Base-by-base conservation (phyloP, 92 coral and sea anemone genomes). In the Hydrozoanthus gracilis region DNA sequence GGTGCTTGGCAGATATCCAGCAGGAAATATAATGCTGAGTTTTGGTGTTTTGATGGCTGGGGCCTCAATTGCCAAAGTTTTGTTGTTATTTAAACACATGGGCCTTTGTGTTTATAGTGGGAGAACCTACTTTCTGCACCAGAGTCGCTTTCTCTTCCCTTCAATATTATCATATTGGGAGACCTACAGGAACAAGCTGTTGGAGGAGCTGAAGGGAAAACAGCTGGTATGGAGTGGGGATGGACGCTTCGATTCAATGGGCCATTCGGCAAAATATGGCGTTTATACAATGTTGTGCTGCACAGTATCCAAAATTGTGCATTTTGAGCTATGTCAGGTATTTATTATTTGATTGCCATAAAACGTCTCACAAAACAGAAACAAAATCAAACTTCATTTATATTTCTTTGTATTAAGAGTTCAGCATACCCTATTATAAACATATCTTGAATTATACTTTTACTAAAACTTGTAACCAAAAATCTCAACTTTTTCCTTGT, bases 31-130 rank as follows among this genome's bases (percentile, higher is more conserved):
- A 44, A 78, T 78, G 83, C 16, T 54, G 17, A 49, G 64, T 49
- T 78, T 78, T 78, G 83, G 66, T 46, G 52, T 78, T 78, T 44
- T 78, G 83, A 78, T 78, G 83, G 60, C 70, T 48, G 83, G 83
- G 9, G 83, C 66, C 35, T 44, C 66, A 44, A 49, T 49, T 51
- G 66, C 44, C 83, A 78, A 78, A 65, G 75, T 54, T 35, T 52
- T 77, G 51, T 27, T 44, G 39, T 20, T 77, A 16, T 77, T 77
- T 20, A 77, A 44, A 14, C 82, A 77, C 65, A 51, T 78, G 65
- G 66, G 75, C 35, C 75, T 78, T 10, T 54, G 75, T 78, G 35
- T 44, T 51, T 51, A 51, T 49, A 78, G 61, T 65, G 65, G 10
- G 50, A 78, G 83, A 7, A 49, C 18, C 5, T 51, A 78, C 76